These are phyloP conservation scores for Stenurella melanura DNA, from an alignment of 2,888 invertebrate species.

Conservation along the genomic window DNA sequence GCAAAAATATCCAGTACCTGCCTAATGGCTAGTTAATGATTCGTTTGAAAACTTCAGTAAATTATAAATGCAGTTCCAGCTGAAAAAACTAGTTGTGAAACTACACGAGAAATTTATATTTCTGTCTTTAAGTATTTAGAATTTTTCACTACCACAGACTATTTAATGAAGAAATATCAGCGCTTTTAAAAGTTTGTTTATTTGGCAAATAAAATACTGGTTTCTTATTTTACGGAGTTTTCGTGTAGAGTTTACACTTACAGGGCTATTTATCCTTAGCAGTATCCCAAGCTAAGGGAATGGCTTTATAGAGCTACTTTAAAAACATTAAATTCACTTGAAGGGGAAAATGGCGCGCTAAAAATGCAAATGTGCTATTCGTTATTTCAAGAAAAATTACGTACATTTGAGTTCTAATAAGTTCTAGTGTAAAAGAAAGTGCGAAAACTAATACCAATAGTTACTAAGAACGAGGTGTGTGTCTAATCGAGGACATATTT, in stretches of 20 bases:
- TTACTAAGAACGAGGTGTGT: not conserved
- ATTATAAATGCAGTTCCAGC: not conserved
- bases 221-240: conserved; percentile 27
- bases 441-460: not conserved
- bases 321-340: conserved; percentile 58
- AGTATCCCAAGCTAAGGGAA: conserved; percentile 26
- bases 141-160: not conserved
- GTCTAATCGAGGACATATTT: no score
- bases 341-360: conserved; percentile 39
- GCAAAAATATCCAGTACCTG: not conserved
- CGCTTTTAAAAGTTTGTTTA: not conserved
- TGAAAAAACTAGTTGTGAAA: not conserved
- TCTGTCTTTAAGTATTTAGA: not conserved
- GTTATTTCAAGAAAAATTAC: conserved; percentile 21
- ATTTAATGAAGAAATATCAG: conserved; percentile 4
- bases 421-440: not conserved
- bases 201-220: conserved; percentile 22
- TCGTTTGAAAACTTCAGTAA: not conserved
- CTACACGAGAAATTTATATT: not conserved
- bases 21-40: not conserved
- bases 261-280: conserved; percentile 44
- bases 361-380: conserved; percentile 39
- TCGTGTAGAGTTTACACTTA: conserved; percentile 39
- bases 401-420: conserved; percentile 4
- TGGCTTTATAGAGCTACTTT: conserved; percentile 46